These are phyloP conservation scores for Bedellia somnulentella DNA, from an alignment of 2,888 invertebrate genomes.

Conservation along the genomic window DNA sequence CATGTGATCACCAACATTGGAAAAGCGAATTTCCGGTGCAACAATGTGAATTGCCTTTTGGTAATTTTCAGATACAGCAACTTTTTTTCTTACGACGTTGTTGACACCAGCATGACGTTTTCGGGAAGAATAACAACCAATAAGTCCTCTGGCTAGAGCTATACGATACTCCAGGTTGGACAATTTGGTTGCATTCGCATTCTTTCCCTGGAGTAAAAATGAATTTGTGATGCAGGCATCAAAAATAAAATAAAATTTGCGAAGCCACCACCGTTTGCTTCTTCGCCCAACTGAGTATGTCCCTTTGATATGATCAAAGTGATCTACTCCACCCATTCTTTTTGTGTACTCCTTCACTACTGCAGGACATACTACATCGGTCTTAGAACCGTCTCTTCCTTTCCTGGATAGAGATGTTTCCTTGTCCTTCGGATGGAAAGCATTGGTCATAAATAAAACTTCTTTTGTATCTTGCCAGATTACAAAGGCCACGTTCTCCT, in stretches of 20 bases:
- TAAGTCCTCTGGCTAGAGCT: conserved; percentile 12
- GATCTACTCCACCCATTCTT: conserved; percentile 1
- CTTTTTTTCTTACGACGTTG: conserved; percentile 6
- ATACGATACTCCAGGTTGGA: conserved; percentile 13
- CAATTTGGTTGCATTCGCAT: conserved; percentile 10
- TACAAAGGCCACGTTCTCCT: conserved; percentile 13
- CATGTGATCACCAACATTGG: conserved; percentile 14
- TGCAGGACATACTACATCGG: not conserved
- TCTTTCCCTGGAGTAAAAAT: conserved; percentile 11
- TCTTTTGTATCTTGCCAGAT: conserved; percentile 17
- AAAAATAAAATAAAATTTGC: conserved; percentile 15
- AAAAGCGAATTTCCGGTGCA: conserved; percentile 11
- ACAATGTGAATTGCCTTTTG: conserved; percentile 11
- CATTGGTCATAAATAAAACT: conserved; percentile 13
- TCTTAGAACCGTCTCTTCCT: conserved; percentile 1
- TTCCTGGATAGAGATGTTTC: not conserved
- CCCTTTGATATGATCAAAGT: conserved; percentile 5
- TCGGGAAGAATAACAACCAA: conserved; percentile 8
- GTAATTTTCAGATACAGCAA: conserved; percentile 9
- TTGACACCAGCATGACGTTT: conserved; percentile 9
- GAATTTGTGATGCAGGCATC: conserved; percentile 14
- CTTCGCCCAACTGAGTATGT: conserved; percentile 14
- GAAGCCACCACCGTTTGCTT: conserved; percentile 14
- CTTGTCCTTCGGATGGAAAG: conserved; percentile 4
- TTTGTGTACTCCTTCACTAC: not conserved